Conservation (phyloP, 2,113 vertebrate genomes). For the Physeter macrocephalus region DNA sequence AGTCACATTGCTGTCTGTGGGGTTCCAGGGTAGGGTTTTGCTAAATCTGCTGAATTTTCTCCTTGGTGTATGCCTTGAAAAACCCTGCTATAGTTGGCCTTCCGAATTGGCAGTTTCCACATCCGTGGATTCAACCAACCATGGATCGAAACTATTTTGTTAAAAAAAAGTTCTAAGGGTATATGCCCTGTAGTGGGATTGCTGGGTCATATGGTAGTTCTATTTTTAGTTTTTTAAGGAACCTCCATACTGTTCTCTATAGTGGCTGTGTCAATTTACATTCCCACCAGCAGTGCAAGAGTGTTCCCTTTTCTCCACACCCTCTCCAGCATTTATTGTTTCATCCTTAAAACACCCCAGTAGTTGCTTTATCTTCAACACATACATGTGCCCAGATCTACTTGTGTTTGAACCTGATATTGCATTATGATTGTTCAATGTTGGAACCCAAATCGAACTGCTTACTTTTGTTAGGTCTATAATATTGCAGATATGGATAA, state of each 20-base stretch:
- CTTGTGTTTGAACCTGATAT: background rate
- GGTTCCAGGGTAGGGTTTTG: background rate
- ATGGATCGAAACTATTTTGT: background rate
- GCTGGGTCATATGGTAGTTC: too few species aligned
- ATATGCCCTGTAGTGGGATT: too few species aligned
- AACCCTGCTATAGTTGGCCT: background rate
- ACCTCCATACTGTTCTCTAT: too few species aligned
- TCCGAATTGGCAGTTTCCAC: background rate
- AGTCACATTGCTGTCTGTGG: background rate
- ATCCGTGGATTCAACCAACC: background rate
- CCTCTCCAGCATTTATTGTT: too few species aligned
- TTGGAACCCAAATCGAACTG: background rate
- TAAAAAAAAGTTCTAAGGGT: too few species aligned
- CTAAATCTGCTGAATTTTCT: background rate
- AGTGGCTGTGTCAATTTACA: too few species aligned
- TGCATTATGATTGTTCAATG: background rate
- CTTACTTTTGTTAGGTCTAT: background rate
- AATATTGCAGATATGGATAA: background rate
- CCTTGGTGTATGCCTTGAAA: slow-evolving; percentile 8
- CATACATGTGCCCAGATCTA: background rate
- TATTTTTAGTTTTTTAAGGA: too few species aligned
- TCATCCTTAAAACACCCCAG: background rate
- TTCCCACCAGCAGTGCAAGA: too few species aligned
- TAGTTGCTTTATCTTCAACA: background rate
- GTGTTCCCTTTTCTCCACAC: too few species aligned